Conservation (phyloP, 2,797 vertebrate genomes). For the Centropyge bicolor region DNA sequence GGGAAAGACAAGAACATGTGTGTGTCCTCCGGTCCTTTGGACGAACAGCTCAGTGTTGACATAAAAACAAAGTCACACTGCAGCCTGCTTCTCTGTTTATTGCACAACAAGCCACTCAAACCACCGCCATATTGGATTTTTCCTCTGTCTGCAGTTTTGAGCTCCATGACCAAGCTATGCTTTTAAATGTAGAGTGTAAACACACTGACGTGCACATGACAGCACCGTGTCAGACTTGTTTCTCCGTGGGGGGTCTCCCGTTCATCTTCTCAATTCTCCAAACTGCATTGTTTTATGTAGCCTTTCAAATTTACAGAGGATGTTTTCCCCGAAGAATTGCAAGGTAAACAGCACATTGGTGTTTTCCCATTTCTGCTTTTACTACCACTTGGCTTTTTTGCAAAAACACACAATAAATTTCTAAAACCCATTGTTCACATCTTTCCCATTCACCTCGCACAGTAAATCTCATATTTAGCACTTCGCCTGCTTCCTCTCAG, state of each 20-base stretch:
- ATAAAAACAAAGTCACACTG: constrained; percentile 81
- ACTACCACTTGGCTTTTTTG: background rate
- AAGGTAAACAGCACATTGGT: constrained; percentile 2
- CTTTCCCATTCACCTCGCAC: constrained; percentile 20
- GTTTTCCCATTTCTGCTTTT: constrained; percentile 46
- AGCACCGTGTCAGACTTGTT: constrained; percentile 8
- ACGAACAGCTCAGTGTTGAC: constrained; percentile 79
- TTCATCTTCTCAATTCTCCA: constrained; percentile 52
- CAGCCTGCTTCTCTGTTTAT: constrained; percentile 76
- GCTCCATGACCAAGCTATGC: constrained; percentile 19
- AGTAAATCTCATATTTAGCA: constrained; percentile 27
- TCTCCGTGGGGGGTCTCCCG: constrained; percentile 6
- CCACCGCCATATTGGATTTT: constrained; percentile 56
- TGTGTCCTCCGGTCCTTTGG: constrained; percentile 45
- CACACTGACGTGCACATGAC: background rate
- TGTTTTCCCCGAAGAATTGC: constrained; percentile 34
- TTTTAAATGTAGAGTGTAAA: constrained; percentile 54
- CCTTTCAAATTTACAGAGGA: constrained; percentile 43
- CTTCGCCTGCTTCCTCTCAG: constrained; percentile 55
- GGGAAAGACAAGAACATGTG: constrained; percentile 26
- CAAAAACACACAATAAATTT: constrained; percentile 37
- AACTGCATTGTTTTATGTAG: constrained; percentile 28
- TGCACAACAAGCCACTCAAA: constrained; percentile 73
- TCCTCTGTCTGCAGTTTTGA: constrained; percentile 59
- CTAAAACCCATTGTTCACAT: constrained; percentile 42